These are phyloP conservation scores for Nothobranchius kuhntae DNA, from an alignment of 2,113 vertebrate species.

Conservation along the genomic window DNA sequence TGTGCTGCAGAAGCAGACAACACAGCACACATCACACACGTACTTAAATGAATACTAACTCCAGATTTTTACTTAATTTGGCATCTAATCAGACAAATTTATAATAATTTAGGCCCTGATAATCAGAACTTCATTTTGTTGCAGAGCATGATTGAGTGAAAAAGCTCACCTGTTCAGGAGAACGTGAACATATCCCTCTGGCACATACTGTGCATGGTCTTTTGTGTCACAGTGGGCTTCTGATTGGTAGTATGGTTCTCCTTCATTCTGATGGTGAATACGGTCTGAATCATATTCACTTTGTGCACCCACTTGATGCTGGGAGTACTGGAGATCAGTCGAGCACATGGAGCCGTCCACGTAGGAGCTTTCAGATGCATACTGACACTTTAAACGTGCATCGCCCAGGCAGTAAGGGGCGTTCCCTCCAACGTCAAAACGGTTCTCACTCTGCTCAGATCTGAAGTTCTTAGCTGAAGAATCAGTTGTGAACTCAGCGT, in stretches of 20 bases:
- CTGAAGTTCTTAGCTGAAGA: conserved; percentile 14
- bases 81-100: too few relatives aligned
- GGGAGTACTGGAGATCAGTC: conserved; percentile 38
- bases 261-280: conserved; percentile 37
- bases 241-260: conserved; percentile 38
- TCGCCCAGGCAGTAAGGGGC: conserved; percentile 12
- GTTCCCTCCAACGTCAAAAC: conserved; percentile 24
- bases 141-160: not conserved
- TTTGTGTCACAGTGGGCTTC: conserved; percentile 36
- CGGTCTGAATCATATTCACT: conserved; percentile 27
- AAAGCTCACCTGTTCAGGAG: conserved; percentile 53
- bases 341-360: not conserved
- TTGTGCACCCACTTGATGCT: conserved; percentile 31
- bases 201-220: conserved; percentile 58
- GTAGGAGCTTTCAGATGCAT: conserved; percentile 24
- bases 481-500: conserved; percentile 63
- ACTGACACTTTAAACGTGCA: conserved; percentile 24
- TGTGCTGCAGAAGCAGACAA: not conserved
- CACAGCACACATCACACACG: too few relatives aligned
- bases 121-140: not conserved
- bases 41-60: too few relatives aligned
- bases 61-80: too few relatives aligned
- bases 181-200: conserved; percentile 61
- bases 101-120: too few relatives aligned
- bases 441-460: conserved; percentile 29